Conservation (phyloP, 1,140 invertebrate genomes). For the Melitaea cinxia region DNA sequence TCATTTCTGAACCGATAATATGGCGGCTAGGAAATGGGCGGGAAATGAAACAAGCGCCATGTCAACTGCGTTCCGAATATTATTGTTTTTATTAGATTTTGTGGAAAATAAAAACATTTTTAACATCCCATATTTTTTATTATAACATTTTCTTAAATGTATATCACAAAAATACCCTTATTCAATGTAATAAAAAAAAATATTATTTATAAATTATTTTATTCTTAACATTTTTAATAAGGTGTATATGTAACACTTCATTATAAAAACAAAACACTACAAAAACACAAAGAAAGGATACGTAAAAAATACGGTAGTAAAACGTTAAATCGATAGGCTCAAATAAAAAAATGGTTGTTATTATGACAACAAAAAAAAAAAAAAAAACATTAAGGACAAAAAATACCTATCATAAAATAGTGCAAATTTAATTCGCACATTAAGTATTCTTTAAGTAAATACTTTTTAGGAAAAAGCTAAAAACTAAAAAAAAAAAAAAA, state of each 20-base stretch:
- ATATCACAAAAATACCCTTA: conserved; percentile 15
- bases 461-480: no score
- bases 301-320: no score
- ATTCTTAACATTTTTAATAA: background rate
- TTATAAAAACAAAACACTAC: background rate
- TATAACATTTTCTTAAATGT: conserved; percentile 11
- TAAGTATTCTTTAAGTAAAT: no score
- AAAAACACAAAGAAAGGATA: no score
- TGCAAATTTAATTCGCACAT: no score
- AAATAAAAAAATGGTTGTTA: no score
- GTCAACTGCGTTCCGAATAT: conserved; percentile 5
- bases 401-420: no score
- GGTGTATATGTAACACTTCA: background rate
- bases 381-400: no score
- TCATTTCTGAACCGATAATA: conserved; percentile 13
- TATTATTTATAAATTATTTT: background rate
- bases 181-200: background rate
- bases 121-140: conserved; percentile 16
- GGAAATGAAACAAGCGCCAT: conserved; percentile 22
- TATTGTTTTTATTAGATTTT: background rate
- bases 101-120: conserved; percentile 8
- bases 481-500: no score
- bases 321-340: no score
- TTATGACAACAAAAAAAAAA: no score
- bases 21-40: conserved; percentile 22